Conservation (phyloP, 2,888 invertebrate species). For the Nesidiocoris tenuis region DNA sequence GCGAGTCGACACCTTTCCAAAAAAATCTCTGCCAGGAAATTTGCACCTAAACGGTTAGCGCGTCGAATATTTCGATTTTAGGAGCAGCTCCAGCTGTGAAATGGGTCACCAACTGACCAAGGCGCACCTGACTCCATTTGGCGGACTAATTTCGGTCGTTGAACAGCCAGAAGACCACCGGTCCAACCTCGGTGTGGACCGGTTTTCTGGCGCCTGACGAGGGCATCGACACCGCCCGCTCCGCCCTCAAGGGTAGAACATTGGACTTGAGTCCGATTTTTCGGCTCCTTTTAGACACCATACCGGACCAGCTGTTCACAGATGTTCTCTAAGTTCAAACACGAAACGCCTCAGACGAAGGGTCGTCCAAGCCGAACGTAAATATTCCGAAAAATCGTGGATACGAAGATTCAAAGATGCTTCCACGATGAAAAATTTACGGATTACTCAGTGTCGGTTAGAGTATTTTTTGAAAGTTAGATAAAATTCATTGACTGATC, state of each 20-base stretch:
- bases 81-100: background rate
- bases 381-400: too few species aligned
- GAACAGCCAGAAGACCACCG: background rate
- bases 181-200: background rate
- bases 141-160: background rate
- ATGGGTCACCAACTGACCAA: background rate
- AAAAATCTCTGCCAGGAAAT: too few species aligned
- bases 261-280: background rate
- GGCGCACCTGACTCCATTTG: background rate
- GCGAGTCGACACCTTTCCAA: too few species aligned
- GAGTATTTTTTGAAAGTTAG: too few species aligned
- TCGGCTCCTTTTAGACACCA: background rate
- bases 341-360: too few species aligned
- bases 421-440: too few species aligned
- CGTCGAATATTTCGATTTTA: background rate
- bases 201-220: background rate
- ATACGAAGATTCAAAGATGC: too few species aligned
- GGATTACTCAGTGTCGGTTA: too few species aligned
- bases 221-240: background rate
- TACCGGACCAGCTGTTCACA: background rate
- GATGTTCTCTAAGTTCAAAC: too few species aligned
- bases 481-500: too few species aligned
- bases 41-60: background rate
- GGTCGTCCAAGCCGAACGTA: too few species aligned
- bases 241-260: background rate